Conservation (phyloP, 2,797 vertebrate species). For the Hoplostethus mediterraneus region DNA sequence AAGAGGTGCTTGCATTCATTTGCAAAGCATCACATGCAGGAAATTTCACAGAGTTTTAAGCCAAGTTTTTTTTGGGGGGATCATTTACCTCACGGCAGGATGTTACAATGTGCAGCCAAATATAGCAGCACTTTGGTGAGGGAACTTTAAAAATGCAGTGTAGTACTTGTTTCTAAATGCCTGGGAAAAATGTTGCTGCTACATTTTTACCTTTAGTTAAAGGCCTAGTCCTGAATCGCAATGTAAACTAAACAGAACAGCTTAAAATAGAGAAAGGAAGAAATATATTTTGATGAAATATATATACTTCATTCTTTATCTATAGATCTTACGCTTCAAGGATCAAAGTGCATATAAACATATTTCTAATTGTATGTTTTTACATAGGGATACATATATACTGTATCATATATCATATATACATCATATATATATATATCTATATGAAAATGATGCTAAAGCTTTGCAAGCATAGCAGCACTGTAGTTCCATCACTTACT, state of each 20-base stretch:
- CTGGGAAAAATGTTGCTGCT: conserved; percentile 53
- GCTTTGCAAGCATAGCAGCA: not conserved
- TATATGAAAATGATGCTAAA: not conserved
- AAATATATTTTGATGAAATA: too few relatives aligned
- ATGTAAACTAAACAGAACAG: conserved; percentile 31
- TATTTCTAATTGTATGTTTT: not conserved
- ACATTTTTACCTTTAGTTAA: conserved; percentile 31
- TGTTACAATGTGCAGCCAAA: conserved; percentile 66
- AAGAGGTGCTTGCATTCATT: conserved; percentile 79
- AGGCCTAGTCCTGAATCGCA: conserved; percentile 23
- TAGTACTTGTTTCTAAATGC: conserved; percentile 52
- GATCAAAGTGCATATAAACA: not conserved
- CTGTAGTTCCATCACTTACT: not conserved
- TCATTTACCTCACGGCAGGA: conserved; percentile 67
- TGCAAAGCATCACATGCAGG: conserved; percentile 68
- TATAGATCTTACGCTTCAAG: not conserved
- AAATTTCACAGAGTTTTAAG: conserved; percentile 62
- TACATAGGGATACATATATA: not conserved
- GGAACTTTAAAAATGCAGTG: conserved; percentile 62
- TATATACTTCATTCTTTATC: not conserved
- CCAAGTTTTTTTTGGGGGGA: conserved; percentile 53
- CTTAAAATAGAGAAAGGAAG: too few relatives aligned
- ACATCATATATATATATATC: not conserved
- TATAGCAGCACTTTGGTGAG: conserved; percentile 56
- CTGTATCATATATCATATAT: not conserved